Evolutionary conservation across 1,140 invertebrate species (phyloP).

Genomic region (Drosophila auraria): DNA sequence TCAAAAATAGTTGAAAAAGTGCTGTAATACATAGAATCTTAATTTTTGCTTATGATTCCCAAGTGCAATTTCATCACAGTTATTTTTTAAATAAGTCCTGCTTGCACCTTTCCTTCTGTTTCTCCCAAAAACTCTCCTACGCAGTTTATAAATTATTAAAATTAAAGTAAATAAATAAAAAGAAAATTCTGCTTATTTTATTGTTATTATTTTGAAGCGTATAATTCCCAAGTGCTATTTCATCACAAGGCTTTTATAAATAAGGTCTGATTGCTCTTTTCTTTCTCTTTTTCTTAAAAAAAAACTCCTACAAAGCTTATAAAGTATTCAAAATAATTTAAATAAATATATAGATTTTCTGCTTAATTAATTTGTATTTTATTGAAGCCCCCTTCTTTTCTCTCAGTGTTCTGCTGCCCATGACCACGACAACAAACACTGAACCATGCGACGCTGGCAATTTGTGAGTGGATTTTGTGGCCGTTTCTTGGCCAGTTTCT

Average conservation of each 20-base stretch:
- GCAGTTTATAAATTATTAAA: neutral
- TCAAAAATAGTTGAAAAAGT: no score
- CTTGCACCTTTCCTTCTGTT: neutral
- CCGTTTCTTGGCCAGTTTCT: conserved; percentile 11
- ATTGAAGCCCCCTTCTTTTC: neutral
- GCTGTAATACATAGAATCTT: no score
- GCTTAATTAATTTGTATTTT: no score
- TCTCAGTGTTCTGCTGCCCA: conserved; percentile 23
- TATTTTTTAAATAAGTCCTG: neutral
- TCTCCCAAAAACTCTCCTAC: neutral
- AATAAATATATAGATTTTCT: no score
- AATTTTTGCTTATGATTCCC: neutral
- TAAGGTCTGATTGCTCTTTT: neutral
- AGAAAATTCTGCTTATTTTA: neutral
- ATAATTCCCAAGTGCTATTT: neutral
- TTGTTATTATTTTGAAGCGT: neutral
- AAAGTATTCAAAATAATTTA: neutral
- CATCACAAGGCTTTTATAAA: neutral
- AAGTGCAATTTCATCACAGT: neutral
- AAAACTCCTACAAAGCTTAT: neutral
- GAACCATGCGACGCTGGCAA: conserved; percentile 35
- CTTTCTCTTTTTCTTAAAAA: neutral
- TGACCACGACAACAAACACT: conserved; percentile 59
- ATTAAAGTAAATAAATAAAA: neutral
- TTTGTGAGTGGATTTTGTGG: conserved; percentile 55